phyloP scores from a whole-genome alignment of 2,888 invertebrate species.

The Chloromyia formosa region DNA sequence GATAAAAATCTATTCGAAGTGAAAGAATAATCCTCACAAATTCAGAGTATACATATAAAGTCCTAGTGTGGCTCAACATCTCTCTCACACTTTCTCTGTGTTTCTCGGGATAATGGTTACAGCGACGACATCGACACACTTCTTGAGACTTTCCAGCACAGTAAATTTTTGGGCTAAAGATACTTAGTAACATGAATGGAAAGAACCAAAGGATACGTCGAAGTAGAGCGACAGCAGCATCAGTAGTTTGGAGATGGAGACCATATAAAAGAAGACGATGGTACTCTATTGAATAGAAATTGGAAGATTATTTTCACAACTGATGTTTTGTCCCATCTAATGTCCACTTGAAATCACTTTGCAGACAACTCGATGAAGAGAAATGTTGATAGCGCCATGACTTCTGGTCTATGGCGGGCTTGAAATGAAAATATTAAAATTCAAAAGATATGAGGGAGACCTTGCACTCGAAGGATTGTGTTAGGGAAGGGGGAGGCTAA shows the following conservation, averaged over 20 bases:
- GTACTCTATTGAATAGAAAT: slow-evolving; percentile 39
- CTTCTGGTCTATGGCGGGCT: background rate
- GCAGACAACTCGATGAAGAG: background rate
- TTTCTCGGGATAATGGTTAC: background rate
- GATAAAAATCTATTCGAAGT: slow-evolving; percentile 21
- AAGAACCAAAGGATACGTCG: background rate
- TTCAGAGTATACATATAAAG: background rate
- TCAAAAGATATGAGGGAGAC: too few species aligned
- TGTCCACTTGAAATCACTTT: slow-evolving; percentile 33
- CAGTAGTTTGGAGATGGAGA: background rate
- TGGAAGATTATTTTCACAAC: slow-evolving; percentile 33
- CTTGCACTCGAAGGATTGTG: too few species aligned
- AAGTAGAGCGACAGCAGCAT: too few species aligned
- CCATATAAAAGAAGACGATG: slow-evolving; percentile 15
- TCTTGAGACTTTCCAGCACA: background rate
- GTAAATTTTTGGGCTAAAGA: background rate
- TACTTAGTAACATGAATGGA: background rate
- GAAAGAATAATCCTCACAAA: slow-evolving; percentile 19
- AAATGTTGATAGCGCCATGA: background rate
- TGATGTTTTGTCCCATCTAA: slow-evolving; percentile 22
- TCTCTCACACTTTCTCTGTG: background rate
- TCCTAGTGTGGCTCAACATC: background rate
- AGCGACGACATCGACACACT: background rate
- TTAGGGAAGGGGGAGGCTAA: too few species aligned
- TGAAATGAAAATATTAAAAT: too few species aligned